Percentiles rank a stretch among this genome's conserved stretches.
These are phyloP conservation scores for Poecile montanus DNA, from an alignment of 2,797 vertebrate genomes.

Conservation along the genomic window DNA sequence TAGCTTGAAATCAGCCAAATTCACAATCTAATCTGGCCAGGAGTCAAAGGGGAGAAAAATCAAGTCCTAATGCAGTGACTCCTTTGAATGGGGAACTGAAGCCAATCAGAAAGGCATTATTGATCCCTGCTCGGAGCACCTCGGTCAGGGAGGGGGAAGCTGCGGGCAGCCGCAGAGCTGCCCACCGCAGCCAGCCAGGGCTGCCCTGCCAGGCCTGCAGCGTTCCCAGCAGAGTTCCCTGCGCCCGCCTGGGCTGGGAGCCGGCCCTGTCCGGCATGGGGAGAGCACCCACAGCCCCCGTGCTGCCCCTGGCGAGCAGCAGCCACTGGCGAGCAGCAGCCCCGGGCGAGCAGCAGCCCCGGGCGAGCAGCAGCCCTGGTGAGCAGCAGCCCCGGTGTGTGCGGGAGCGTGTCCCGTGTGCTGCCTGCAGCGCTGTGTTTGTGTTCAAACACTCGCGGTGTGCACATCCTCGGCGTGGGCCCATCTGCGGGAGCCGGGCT, in stretches of 20 bases:
- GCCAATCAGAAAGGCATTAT: conserved; percentile 58
- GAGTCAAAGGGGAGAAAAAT: conserved; percentile 63
- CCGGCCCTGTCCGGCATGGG: accelerated
- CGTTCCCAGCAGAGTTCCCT: neutral
- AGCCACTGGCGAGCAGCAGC: neutral
- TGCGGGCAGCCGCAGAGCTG: conserved; percentile 13
- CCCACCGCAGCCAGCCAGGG: neutral
- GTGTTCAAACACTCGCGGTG: neutral
- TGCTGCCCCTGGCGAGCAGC: accelerated
- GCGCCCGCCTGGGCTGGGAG: accelerated
- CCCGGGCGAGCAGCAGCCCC: neutral
- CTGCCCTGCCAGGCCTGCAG: conserved; percentile 47
- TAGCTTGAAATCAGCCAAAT: conserved; percentile 66
- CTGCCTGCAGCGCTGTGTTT: neutral
- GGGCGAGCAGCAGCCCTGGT: neutral
- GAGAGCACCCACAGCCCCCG: neutral
- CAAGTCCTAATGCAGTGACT: conserved; percentile 51
- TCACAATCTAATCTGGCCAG: conserved; percentile 62
- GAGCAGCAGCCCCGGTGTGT: neutral
- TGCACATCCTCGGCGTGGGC: neutral
- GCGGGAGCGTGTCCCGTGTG: neutral
- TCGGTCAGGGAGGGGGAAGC: neutral
- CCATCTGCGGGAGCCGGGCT: neutral
- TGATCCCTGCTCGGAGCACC: neutral
- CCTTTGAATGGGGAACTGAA: conserved; percentile 34